Conservation (phyloP, 2,113 vertebrate genomes). For the Camelus dromedarius region DNA sequence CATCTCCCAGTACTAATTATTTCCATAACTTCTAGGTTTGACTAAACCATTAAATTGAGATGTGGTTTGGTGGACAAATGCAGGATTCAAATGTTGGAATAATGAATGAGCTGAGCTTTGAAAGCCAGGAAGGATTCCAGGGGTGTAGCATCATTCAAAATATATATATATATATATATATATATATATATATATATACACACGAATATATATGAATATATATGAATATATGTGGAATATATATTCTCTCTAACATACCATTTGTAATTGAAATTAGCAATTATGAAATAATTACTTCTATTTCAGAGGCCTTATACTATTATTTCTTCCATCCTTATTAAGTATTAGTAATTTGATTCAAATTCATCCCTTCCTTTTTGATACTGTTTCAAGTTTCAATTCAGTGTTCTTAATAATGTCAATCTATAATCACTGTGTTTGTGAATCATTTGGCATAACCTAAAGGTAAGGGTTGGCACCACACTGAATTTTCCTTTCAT, state of each 20-base stretch:
- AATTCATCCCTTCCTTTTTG: not conserved
- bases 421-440: not conserved
- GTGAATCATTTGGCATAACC: not conserved
- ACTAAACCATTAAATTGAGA: not conserved
- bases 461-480: not conserved
- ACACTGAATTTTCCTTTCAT: not conserved
- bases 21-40: conserved; percentile 3
- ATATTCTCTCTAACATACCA: not conserved
- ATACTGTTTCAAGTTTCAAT: not conserved
- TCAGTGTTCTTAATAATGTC: not conserved
- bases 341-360: not conserved
- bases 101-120: not conserved
- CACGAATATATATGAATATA: too few species aligned
- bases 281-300: not conserved
- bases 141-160: not conserved
- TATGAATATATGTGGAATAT: too few species aligned
- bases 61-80: not conserved
- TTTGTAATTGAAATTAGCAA: not conserved
- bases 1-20: conserved; percentile 31
- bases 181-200: too few species aligned
- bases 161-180: too few species aligned
- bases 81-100: not conserved
- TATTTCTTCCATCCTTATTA: not conserved
- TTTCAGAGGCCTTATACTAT: not conserved
- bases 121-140: not conserved